Evolutionary conservation across 2,888 invertebrate species (phyloP).

Genomic region (Athalia cordata): DNA sequence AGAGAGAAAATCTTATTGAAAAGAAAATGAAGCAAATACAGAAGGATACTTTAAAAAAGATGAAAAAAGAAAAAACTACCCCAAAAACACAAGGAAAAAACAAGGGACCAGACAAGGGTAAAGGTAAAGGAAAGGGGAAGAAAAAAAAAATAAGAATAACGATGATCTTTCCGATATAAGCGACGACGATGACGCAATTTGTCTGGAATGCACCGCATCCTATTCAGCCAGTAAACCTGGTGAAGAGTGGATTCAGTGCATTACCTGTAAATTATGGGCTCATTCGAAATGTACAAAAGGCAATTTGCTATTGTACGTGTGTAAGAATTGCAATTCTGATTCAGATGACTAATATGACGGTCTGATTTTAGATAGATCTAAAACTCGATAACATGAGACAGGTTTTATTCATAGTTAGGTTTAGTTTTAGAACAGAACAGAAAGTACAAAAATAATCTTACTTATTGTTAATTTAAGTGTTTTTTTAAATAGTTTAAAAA

Average conservation of each 20-base stretch:
- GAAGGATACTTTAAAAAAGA: too few species aligned
- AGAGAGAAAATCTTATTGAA: too few species aligned
- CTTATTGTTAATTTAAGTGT: too few species aligned
- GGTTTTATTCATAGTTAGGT: too few species aligned
- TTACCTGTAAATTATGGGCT: constrained; percentile 7
- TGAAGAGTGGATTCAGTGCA: constrained; percentile 12
- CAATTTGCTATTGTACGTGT: background rate
- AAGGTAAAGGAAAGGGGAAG: constrained; percentile 9
- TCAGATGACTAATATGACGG: background rate
- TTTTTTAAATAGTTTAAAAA: too few species aligned
- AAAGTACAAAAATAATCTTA: too few species aligned
- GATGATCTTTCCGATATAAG: background rate
- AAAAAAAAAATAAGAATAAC: background rate
- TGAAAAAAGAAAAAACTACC: constrained; percentile 4
- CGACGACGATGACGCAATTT: background rate
- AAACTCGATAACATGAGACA: too few species aligned
- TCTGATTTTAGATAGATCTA: too few species aligned
- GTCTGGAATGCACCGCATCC: background rate
- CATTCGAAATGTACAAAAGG: constrained; percentile 17
- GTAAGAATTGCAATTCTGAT: constrained; percentile 13
- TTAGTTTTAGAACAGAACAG: too few species aligned
- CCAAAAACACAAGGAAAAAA: background rate
- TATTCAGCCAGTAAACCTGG: constrained; percentile 4
- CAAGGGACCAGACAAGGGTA: constrained; percentile 43
- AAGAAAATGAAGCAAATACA: too few species aligned